Base-by-base conservation (phyloP, 2,888 invertebrate species). In the Bombylius discolor region DNA sequence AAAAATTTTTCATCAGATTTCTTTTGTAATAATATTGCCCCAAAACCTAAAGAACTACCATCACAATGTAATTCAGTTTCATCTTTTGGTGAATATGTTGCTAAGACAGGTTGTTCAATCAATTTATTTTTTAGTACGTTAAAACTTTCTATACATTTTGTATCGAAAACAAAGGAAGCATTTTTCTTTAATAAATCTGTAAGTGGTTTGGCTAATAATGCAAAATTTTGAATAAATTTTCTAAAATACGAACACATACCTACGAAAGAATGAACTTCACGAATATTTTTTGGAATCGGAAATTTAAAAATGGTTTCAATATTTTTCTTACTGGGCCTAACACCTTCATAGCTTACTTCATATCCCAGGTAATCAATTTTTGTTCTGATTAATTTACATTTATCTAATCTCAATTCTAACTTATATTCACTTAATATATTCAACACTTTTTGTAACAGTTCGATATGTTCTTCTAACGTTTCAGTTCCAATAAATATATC, bases 231-330 rank as follows among this genome's bases (percentile, higher is more conserved):
- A 9, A 45, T 51, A 11, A 51, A 51, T 23, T 32, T 23, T 4
- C 65, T 56, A 55, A 67, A 66, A 52, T 62, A 68, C 1, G 60
- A 57, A 3, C 66, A 63, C 6, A 68, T 42, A 14, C 64, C 66
- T 51, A 44, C 5, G 12, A 44, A 44, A 5, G 4, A 5, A 4
- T 13, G 44, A 13, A 44, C 44, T 5, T 11, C 44, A 5, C 9
- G 5, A 12, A 44, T 11, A 44, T 44, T 44, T 44, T 13, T 5
- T 13, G 44, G 44, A 44, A 11, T 12, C 5, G 44, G 44, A 13
- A 62, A 54, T 8, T 63, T 51, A 62, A 2, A 65, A 64, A 49
- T 59, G 45, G 23, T 66, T 58, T 3, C 60, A 62, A 8, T 60
- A 60, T 33, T 47, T 58, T n/a, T 60, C 58, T 47, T 5, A 34